Conservation (phyloP, 2,113 vertebrate genomes). For the Macrotis lagotis region DNA sequence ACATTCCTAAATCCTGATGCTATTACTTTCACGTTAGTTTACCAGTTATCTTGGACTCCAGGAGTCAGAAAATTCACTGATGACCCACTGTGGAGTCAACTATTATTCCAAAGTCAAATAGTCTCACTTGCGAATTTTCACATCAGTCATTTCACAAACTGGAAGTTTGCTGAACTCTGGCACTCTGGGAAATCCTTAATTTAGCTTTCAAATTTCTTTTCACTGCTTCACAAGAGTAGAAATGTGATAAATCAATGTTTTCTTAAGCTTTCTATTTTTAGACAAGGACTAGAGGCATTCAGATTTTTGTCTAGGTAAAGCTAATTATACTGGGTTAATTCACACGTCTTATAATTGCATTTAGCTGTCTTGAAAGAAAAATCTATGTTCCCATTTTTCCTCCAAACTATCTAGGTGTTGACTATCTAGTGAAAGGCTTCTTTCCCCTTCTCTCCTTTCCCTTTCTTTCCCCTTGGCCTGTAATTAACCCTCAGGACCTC, state of each 20-base stretch:
- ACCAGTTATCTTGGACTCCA: conserved; percentile 45
- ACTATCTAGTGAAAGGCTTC: background rate
- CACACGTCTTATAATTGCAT: background rate
- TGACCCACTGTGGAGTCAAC: background rate
- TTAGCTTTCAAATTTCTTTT: conserved; percentile 42
- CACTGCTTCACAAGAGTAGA: conserved; percentile 4
- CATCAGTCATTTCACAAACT: conserved; percentile 24
- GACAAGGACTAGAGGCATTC: background rate
- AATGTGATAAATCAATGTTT: conserved; percentile 6
- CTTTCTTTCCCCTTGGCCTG: background rate
- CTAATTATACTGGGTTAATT: conserved; percentile 8
- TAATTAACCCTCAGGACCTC: background rate
- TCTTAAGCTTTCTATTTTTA: conserved; percentile 35
- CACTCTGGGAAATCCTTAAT: conserved; percentile 46
- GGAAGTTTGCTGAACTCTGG: conserved; percentile 30
- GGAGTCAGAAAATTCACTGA: conserved; percentile 52
- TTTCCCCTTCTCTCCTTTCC: background rate
- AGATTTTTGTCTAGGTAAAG: conserved; percentile 28
- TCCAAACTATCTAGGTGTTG: background rate
- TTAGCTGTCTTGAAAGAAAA: background rate
- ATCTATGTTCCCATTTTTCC: background rate
- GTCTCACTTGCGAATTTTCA: conserved; percentile 11
- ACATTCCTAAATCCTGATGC: background rate
- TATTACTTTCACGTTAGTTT: conserved; percentile 26
- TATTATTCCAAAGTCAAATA: conserved; percentile 56